phyloP scores from a whole-genome alignment of 2,888 invertebrate species.

The Dendrolimus pini region DNA sequence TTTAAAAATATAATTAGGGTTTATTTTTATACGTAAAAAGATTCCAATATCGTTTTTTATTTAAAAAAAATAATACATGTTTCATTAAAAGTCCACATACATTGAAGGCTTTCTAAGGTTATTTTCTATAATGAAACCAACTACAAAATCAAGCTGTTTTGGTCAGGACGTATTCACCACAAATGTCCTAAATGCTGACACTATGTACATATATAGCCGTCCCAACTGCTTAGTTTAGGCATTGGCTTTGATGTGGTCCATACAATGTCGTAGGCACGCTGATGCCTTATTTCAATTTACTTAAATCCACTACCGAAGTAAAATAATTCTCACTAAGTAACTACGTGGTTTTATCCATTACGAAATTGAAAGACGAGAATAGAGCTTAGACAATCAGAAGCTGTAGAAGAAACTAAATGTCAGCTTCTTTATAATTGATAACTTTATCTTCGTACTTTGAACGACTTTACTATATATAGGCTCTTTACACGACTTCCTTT shows the following conservation, averaged over 20 bases:
- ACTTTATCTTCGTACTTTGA: too few species aligned
- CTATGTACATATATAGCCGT: neutral
- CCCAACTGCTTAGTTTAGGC: slow-evolving; percentile 30
- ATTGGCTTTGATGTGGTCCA: slow-evolving; percentile 23
- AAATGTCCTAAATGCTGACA: slow-evolving; percentile 43
- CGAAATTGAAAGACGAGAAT: neutral
- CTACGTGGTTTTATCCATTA: neutral
- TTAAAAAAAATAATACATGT: too few species aligned
- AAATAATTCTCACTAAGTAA: neutral
- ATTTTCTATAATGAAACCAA: slow-evolving; percentile 38
- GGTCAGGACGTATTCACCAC: slow-evolving; percentile 35
- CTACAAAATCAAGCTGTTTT: slow-evolving; percentile 45
- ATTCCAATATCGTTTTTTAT: too few species aligned
- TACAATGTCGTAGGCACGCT: slow-evolving; percentile 43
- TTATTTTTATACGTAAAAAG: too few species aligned
- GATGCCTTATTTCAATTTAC: slow-evolving; percentile 26
- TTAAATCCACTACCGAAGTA: slow-evolving; percentile 15
- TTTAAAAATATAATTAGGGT: too few species aligned
- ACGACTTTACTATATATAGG: too few species aligned
- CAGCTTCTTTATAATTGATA: too few species aligned
- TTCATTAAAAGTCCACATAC: too few species aligned
- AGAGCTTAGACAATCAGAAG: too few species aligned
- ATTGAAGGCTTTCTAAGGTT: too few species aligned
- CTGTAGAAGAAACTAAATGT: too few species aligned
- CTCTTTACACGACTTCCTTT: too few species aligned